Percentiles rank a stretch among this genome's conserved stretches.
phyloP scores from a whole-genome alignment of 2,797 vertebrate species.

The Peromyscus nudipes region DNA sequence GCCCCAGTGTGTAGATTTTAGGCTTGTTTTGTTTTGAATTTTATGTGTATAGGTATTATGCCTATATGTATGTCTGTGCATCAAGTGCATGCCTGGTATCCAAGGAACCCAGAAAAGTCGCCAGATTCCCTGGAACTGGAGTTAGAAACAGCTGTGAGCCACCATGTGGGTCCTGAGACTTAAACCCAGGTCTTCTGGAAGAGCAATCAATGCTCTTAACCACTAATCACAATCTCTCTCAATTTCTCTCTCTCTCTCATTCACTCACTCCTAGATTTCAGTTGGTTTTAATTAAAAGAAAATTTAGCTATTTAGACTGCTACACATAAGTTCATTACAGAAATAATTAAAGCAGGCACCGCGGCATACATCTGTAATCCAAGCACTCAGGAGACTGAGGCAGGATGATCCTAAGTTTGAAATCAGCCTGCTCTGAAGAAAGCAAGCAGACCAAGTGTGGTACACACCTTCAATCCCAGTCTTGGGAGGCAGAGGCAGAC shows the following conservation, averaged over 20 bases:
- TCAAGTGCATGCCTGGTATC: not conserved
- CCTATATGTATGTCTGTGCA: not conserved
- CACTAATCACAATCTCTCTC: not conserved
- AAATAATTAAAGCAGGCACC: not conserved
- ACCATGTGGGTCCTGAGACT: not conserved
- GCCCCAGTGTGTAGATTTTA: constrained; percentile 11
- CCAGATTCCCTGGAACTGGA: not conserved
- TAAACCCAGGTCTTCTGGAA: not conserved
- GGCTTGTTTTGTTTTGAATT: not conserved
- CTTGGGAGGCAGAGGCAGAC: not conserved
- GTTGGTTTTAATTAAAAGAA: constrained; percentile 57
- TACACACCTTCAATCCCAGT: not conserved
- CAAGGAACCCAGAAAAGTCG: not conserved
- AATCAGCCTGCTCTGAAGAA: not conserved
- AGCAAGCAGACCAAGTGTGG: not conserved
- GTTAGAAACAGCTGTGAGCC: not conserved
- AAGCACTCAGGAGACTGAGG: not conserved
- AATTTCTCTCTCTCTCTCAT: not conserved
- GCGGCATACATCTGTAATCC: not conserved
- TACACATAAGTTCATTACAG: not conserved
- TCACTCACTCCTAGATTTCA: not conserved
- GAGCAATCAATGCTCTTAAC: not conserved
- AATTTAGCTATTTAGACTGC: constrained; percentile 43
- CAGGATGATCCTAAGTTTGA: not conserved
- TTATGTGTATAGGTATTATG: not conserved